Evolutionary conservation across 2,888 invertebrate species (phyloP).

Genomic region (Bombyx huttoni): DNA sequence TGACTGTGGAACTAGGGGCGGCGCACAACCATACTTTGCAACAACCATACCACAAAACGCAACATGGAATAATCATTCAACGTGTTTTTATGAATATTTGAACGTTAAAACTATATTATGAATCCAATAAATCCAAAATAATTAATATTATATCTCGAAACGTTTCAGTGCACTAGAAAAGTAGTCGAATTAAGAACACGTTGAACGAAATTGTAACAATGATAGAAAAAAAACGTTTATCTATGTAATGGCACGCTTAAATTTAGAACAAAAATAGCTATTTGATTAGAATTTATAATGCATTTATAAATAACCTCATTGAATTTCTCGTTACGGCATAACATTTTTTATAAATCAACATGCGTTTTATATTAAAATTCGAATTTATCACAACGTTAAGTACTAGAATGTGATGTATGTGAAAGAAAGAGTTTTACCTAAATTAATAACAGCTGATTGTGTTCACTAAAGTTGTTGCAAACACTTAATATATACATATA

Average conservation of each 20-base stretch:
- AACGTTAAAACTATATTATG: not conserved
- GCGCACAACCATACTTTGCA: too few relatives aligned
- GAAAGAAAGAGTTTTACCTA: not conserved
- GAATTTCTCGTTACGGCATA: not conserved
- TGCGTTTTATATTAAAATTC: conserved; percentile 6
- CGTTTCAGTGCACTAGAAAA: conserved; percentile 7
- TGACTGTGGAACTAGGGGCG: too few relatives aligned
- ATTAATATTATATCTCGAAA: not conserved
- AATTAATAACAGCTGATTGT: conserved; percentile 12
- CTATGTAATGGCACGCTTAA: conserved; percentile 45
- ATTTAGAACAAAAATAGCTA: conserved; percentile 22
- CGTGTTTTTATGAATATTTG: not conserved
- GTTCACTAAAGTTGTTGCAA: conserved; percentile 17
- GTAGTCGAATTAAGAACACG: not conserved
- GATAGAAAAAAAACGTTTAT: conserved; percentile 10
- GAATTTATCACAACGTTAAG: conserved; percentile 5
- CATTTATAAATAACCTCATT: not conserved
- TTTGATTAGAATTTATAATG: conserved; percentile 3
- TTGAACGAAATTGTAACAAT: not conserved
- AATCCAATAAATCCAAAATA: not conserved
- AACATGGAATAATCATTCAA: not conserved
- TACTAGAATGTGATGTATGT: conserved; percentile 8
- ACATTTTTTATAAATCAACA: not conserved
- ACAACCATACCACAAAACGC: conserved; percentile 1
- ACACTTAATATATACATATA: conserved; percentile 5